These are phyloP conservation scores for Peribatodes rhomboidaria DNA, from an alignment of 2,888 invertebrate species.

Conservation along the genomic window DNA sequence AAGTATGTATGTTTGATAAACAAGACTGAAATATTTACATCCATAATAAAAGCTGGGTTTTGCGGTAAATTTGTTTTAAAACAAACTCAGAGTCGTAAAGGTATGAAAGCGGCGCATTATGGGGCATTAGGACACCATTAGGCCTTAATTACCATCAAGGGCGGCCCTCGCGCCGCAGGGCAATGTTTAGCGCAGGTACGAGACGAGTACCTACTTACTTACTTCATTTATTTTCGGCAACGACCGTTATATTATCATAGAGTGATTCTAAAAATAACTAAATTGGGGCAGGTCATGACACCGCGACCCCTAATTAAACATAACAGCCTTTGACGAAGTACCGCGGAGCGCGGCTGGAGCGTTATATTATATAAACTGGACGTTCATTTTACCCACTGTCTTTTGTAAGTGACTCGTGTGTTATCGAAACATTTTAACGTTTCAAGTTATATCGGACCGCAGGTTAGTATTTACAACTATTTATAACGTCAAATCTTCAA, in stretches of 20 bases:
- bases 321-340: neutral
- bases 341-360: conserved; percentile 22
- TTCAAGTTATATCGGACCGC: too few species aligned
- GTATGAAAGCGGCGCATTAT: conserved; percentile 8
- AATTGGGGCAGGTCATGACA: conserved; percentile 28
- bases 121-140: conserved; percentile 5
- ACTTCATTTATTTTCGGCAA: neutral
- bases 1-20: too few species aligned
- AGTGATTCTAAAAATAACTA: conserved; percentile 13
- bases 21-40: too few species aligned
- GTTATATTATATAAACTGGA: too few species aligned
- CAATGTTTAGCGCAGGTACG: neutral
- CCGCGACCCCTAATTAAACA: neutral
- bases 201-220: neutral
- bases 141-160: conserved; percentile 4
- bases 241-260: neutral
- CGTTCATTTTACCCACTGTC: too few species aligned
- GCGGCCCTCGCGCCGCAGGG: neutral
- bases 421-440: too few species aligned
- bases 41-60: neutral
- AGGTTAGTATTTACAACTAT: too few species aligned
- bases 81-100: conserved; percentile 11
- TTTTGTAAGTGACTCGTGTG: too few species aligned
- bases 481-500: too few species aligned
- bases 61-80: conserved; percentile 6